phyloP scores from a whole-genome alignment of 2,888 invertebrate genomes.

The Leptothorax acervorum region DNA sequence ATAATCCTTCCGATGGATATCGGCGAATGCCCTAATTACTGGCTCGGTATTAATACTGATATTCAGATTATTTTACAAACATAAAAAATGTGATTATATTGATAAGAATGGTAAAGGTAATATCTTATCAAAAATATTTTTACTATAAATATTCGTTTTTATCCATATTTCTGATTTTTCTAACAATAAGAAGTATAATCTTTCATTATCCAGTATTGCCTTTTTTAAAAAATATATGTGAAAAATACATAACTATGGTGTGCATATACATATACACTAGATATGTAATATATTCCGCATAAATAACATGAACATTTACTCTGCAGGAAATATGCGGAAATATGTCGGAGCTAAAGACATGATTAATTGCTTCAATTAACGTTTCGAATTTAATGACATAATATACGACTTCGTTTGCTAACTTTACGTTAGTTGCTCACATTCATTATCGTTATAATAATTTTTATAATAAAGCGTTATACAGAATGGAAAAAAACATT shows the following conservation, averaged over 20 bases:
- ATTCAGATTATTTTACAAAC: neutral
- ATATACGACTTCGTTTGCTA: neutral
- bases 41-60: neutral
- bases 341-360: neutral
- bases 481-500: neutral
- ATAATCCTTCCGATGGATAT: constrained; percentile 43
- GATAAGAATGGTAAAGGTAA: neutral
- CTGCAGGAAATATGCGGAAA: constrained; percentile 11
- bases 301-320: neutral
- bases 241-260: neutral
- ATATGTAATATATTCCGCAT: neutral
- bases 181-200: neutral
- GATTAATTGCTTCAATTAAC: constrained; percentile 18
- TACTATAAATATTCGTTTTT: neutral
- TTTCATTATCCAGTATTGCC: neutral
- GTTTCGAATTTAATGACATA: neutral
- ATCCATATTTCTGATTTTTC: neutral
- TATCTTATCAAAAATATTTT: neutral
- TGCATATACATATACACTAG: neutral
- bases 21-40: constrained; percentile 6
- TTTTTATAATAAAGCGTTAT: neutral
- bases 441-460: neutral
- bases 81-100: neutral
- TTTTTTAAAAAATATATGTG: neutral
- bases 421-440: neutral